Conservation (phyloP, 2,113 vertebrate genomes). For the Callipepla squamata region DNA sequence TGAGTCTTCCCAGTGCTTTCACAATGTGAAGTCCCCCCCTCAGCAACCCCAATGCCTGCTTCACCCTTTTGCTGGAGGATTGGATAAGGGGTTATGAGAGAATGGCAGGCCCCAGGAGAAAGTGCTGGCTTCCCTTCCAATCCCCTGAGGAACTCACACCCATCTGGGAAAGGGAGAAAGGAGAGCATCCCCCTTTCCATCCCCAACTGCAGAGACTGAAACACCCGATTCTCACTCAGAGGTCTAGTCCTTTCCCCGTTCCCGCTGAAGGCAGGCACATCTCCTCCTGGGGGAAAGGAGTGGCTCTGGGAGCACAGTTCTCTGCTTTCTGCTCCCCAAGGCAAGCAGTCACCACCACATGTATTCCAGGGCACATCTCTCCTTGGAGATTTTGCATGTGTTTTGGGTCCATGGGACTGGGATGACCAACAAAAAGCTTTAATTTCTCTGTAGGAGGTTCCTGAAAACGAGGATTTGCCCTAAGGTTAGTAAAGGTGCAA, state of each 20-base stretch:
- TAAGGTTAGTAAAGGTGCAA: neutral
- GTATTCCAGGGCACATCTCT: neutral
- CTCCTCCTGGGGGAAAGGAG: neutral
- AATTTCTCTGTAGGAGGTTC: accelerated
- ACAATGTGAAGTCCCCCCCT: accelerated
- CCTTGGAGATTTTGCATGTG: accelerated
- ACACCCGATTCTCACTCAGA: accelerated
- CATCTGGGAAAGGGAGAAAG: accelerated
- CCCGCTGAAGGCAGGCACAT: neutral
- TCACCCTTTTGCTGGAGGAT: accelerated
- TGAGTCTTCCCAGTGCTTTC: accelerated
- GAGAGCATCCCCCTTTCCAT: neutral
- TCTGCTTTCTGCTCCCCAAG: neutral
- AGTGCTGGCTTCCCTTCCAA: neutral
- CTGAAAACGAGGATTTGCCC: neutral
- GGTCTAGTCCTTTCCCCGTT: accelerated
- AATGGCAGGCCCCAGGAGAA: accelerated
- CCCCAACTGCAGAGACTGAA: neutral
- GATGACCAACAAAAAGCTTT: neutral
- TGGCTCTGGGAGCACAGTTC: neutral
- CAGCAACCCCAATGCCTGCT: accelerated
- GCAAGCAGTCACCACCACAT: neutral
- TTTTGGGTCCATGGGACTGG: neutral
- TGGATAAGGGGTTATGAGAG: neutral
- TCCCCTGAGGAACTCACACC: neutral